Base-by-base conservation (phyloP, 2,888 invertebrate genomes). In the Sisyra terminalis region DNA sequence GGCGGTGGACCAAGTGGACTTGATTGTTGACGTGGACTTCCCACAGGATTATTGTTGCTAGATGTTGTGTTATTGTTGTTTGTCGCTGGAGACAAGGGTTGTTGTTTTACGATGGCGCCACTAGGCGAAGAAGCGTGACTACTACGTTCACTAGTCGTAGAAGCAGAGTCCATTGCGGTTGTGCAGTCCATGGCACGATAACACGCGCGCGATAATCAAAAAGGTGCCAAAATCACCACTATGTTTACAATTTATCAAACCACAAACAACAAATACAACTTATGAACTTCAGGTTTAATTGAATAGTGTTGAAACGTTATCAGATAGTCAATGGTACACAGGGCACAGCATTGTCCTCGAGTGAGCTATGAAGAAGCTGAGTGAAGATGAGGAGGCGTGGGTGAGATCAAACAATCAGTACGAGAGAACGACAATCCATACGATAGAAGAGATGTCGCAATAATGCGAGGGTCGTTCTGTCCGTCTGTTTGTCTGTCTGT, bases 61-160 rank as follows among this genome's bases (percentile, higher is more conserved):
- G 50, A 50, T 39, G 51, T 50, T 46, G 55, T 56, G 47, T 56
- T 57, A 50, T 50, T 46, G 55, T 56, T 46, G 44, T 53, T 56
- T 42, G 58, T 63, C 58, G 50, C 60, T 56, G 64, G 68, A 53
- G 61, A 70, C 54, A 64, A 60, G 29, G 63, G 61, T 36, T 59
- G 61, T 47, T 65, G 65, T 46, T 50, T 51, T 50, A 62, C 55
- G 48, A 61, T 61, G 46, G 63, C 58, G 52, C 64, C 63, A 44
- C 64, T 64, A 30, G 65, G 64, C 48, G 69, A 67, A 47, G 70
- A 70, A 54, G 69, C 67, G 62, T 66, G 65, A 53, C 66, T 67
- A 63, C 71, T 72, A 50, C 69, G 70, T 57, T 73, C 73, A 63
- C 71, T 72, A 54, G 64, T 59, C 45, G 58, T 60, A 48, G 63